phyloP scores from a whole-genome alignment of 1,140 invertebrate species.

The Amphibalanus amphitrite region DNA sequence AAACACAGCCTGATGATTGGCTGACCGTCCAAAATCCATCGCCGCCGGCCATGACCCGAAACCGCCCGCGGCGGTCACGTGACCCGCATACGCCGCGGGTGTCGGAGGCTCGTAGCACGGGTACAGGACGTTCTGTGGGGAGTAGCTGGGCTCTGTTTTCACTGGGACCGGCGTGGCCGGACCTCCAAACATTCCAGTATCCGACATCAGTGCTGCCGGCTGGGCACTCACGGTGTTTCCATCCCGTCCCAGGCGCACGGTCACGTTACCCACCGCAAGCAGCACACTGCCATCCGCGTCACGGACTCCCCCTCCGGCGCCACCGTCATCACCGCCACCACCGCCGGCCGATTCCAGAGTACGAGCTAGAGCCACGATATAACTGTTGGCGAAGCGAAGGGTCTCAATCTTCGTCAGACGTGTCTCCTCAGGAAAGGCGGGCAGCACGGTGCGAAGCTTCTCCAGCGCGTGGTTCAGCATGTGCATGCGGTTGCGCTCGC shows the following conservation, averaged over 20 bases:
- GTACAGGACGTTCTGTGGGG: not conserved
- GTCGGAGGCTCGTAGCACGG: not conserved
- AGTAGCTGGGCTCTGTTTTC: not conserved
- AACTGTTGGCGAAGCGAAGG: constrained; percentile 83
- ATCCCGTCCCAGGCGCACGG: not conserved
- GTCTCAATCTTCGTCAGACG: constrained; percentile 98
- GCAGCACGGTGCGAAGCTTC: constrained; percentile 58
- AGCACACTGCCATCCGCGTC: not conserved
- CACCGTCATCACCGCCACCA: too few species aligned
- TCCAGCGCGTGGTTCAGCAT: constrained; percentile 88
- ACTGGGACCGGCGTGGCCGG: not conserved
- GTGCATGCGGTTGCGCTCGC: constrained; percentile 92
- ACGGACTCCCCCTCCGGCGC: not conserved
- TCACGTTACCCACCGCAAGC: not conserved
- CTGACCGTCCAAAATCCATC: not conserved
- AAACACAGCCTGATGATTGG: not conserved
- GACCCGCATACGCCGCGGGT: not conserved
- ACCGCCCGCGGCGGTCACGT: not conserved
- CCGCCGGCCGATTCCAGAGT: constrained; percentile 32
- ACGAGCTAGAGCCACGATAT: constrained; percentile 78
- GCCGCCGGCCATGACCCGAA: not conserved
- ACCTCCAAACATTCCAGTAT: not conserved
- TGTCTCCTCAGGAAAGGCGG: constrained; percentile 77
- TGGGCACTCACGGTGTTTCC: not conserved
- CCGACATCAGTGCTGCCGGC: not conserved